Evolutionary conservation across 2,797 vertebrate species (phyloP), one percentile per base, ranked within the genome.

Genomic region (Falco columbarius): DNA sequence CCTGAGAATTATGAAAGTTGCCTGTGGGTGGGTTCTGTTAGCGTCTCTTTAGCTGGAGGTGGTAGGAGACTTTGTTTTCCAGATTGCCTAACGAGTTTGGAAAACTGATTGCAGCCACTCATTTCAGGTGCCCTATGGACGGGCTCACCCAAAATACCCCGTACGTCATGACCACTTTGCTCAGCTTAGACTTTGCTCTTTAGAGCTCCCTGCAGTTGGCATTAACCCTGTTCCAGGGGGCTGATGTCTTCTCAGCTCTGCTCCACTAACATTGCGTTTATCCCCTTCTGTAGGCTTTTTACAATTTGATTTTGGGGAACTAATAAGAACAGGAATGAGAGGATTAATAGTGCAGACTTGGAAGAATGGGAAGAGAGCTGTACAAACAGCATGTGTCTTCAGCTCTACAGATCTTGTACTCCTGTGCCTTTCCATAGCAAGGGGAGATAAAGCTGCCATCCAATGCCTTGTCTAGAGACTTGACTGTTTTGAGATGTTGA

Each of bases 1-100:
- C 86, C 42, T 91, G 65, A 80, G 72, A 92, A 62, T 93, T 14
- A 70, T 5, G 61, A 42, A 85, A 77, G 75, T 87, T 92, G 89
- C 92, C 89, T 75, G 89, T 96, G 94, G 86, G 77, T 83, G 95
- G 92, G 72, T 91, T 93, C 86, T 93, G 76, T 84, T 81, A 10
- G 26, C 63, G 70, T 70, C 32, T 81, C 59, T 86, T 47, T 75
- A 90, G 93, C 90, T 94, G 90, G 80, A 76, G 93, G 93, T 86
- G 91, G 80, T 23, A 70, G 30, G 76, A 77, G 76, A 82, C 86
- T 95, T 89, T 81, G 86, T 90, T 93, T 79, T 79, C 66, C 86
- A 93, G 76, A 79, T 65, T 93, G 85, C 86, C 63, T 90, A 91
- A 81, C 82, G 58, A 79, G 66, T 80, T 84, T 81, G 86, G 56